These are phyloP conservation scores for Lichenostomus cassidix DNA, from an alignment of 2,113 vertebrate genomes.

Conservation along the genomic window DNA sequence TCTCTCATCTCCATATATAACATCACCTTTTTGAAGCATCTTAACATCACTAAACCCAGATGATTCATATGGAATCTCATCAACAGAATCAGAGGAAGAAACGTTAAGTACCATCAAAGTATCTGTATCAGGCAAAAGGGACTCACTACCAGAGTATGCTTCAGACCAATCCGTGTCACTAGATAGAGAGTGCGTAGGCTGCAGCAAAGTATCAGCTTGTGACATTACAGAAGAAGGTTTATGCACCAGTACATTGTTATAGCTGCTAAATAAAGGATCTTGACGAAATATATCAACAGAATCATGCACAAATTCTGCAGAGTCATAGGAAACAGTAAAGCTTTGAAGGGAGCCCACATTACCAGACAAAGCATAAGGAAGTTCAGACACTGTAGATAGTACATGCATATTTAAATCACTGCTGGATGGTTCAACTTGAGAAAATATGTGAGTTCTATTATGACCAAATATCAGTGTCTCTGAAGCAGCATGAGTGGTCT, in stretches of 20 bases:
- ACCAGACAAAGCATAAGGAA: conserved; percentile 72
- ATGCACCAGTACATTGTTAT: conserved; percentile 65
- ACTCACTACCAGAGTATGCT: conserved; percentile 76
- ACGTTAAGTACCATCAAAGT: conserved; percentile 56
- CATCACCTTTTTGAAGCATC: conserved; percentile 57
- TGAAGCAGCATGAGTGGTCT: conserved; percentile 74
- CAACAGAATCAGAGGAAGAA: conserved; percentile 72
- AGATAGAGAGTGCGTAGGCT: conserved; percentile 77
- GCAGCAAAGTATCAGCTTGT: conserved; percentile 71
- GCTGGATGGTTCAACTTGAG: conserved; percentile 75
- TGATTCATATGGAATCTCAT: conserved; percentile 68
- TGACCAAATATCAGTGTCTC: conserved; percentile 77
- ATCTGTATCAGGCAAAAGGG: conserved; percentile 76
- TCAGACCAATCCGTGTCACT: conserved; percentile 76
- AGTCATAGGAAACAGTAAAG: conserved; percentile 71
- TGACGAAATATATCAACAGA: conserved; percentile 70
- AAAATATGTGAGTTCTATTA: conserved; percentile 73
- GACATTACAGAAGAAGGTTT: conserved; percentile 65
- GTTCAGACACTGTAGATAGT: conserved; percentile 73
- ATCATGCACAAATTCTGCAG: conserved; percentile 63
- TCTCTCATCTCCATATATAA: conserved; percentile 64
- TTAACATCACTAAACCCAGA: conserved; percentile 71
- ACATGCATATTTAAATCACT: conserved; percentile 82
- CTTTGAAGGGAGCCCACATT: conserved; percentile 74
- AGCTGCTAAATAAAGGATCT: conserved; percentile 68